phyloP scores from a whole-genome alignment of 2,113 vertebrate genomes.

The Sigmodon hispidus region DNA sequence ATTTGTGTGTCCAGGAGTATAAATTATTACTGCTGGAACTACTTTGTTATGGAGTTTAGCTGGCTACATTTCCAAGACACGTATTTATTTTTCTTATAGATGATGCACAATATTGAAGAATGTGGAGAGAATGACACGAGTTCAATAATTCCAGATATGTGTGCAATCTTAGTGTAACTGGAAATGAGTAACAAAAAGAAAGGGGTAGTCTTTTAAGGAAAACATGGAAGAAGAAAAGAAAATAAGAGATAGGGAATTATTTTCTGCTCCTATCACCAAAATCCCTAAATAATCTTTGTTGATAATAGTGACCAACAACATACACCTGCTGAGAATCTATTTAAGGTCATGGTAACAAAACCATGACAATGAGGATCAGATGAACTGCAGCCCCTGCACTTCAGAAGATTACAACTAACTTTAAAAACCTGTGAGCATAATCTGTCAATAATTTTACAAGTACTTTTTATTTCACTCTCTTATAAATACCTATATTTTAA shows the following conservation, averaged over 20 bases:
- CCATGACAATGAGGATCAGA: neutral
- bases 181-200: neutral
- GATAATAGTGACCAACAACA: neutral
- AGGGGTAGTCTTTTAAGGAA: neutral
- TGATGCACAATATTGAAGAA: neutral
- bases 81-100: neutral
- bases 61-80: neutral
- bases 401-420: slow-evolving; percentile 48
- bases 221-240: neutral
- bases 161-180: neutral
- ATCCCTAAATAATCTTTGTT: neutral
- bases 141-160: neutral
- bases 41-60: neutral
- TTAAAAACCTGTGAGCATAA: slow-evolving; percentile 27
- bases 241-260: neutral
- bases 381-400: slow-evolving; percentile 2
- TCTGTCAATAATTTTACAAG: slow-evolving; percentile 59
- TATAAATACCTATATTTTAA: slow-evolving; percentile 35
- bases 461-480: slow-evolving; percentile 31
- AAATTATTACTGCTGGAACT: neutral
- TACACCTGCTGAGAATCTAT: neutral
- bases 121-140: neutral
- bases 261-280: neutral
- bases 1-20: neutral
- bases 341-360: neutral